Conservation (phyloP, 2,888 invertebrate species). For the Autographa gamma region DNA sequence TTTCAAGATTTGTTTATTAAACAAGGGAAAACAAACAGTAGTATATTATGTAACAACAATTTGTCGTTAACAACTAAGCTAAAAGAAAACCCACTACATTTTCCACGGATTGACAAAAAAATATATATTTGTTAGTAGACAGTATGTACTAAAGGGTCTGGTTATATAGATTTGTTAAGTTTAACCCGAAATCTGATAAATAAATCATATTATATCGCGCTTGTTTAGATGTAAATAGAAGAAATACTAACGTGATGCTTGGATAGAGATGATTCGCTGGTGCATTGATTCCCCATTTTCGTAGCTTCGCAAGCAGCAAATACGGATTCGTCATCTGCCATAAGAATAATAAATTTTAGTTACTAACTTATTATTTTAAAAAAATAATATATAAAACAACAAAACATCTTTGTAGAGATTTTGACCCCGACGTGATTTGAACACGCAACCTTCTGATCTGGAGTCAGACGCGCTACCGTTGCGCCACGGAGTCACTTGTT, state of each 20-base stretch:
- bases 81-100: too few relatives aligned
- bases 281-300: slow-evolving; percentile 65
- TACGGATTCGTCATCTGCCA: slow-evolving; percentile 81
- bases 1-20: background rate
- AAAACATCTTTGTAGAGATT: slow-evolving; percentile 39
- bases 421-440: slow-evolving; percentile 98
- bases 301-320: slow-evolving; percentile 79
- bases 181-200: too few relatives aligned
- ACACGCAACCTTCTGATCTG: slow-evolving; percentile 99
- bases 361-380: slow-evolving; percentile 17
- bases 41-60: too few relatives aligned
- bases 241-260: slow-evolving; percentile 74
- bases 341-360: slow-evolving; percentile 9
- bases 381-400: slow-evolving; percentile 29
- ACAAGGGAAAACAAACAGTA: too few relatives aligned
- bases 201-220: too few relatives aligned
- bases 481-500: slow-evolving; percentile 95
- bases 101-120: too few relatives aligned
- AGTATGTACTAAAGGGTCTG: too few relatives aligned
- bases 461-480: slow-evolving; percentile 99
- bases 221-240: background rate
- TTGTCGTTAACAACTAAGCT: too few relatives aligned
- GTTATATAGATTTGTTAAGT: too few relatives aligned
- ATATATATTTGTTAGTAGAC: too few relatives aligned
- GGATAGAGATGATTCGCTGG: slow-evolving; percentile 72